phyloP scores from a whole-genome alignment of 1,140 invertebrate genomes.

The Drosophila ercepeae region DNA sequence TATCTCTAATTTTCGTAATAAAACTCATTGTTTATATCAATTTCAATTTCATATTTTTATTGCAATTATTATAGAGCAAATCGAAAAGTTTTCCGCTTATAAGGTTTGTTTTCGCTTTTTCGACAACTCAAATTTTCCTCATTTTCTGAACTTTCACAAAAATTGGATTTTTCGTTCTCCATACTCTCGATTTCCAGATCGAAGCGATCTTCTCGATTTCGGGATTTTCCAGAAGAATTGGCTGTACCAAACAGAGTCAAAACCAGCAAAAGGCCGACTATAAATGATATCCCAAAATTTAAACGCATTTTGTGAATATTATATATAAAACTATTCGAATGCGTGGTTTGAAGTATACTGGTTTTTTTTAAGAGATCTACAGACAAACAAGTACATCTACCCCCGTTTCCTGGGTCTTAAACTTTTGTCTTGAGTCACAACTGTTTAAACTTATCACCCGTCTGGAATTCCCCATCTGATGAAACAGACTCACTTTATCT shows the following conservation, averaged over 20 bases:
- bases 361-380: background rate
- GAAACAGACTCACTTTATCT: background rate
- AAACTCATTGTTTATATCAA: background rate
- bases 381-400: constrained; percentile 7
- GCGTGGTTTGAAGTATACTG: constrained; percentile 6
- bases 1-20: background rate
- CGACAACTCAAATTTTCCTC: constrained; percentile 16
- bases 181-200: constrained; percentile 15
- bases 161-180: background rate
- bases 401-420: background rate
- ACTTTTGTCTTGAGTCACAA: constrained; percentile 22
- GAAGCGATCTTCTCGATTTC: constrained; percentile 29
- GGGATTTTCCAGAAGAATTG: constrained; percentile 9
- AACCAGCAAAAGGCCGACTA: background rate
- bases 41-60: background rate
- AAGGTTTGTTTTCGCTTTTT: background rate
- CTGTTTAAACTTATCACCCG: constrained; percentile 8
- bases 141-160: constrained; percentile 25
- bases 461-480: constrained; percentile 6
- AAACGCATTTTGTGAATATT: constrained; percentile 28
- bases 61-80: constrained; percentile 26
- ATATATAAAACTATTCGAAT: constrained; percentile 23
- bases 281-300: background rate
- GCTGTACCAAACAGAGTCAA: background rate
- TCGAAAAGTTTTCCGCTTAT: constrained; percentile 27